Evolutionary conservation across 2,888 invertebrate species (phyloP), one percentile per base, ranked within the genome.

Genomic region (Caenorhabditis becei): DNA sequence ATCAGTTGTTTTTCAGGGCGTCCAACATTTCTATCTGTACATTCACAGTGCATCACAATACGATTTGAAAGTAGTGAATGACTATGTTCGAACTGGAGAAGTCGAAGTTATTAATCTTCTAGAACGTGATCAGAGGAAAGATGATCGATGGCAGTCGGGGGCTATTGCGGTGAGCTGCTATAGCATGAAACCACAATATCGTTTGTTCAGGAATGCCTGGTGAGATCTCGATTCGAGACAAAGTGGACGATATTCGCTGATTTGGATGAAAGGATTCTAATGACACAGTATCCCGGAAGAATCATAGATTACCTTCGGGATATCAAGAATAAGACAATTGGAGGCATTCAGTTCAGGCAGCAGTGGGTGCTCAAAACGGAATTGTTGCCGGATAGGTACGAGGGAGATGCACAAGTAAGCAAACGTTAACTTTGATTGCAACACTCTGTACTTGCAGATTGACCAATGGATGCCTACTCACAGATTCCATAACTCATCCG

Each of bases 331-430:
- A 28, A 70, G 2, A 63, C 44, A 2, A 63, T 77, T 7, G 80
- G 28, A 7, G 49, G 58, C 2, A 32, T 74, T 1, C 49, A 69
- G 24, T 80, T 72, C 49, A 44, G 79, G 28, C 79, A 79, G 26
- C 66, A 59, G 51, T 79, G 79, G 79, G 51, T 79, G n/a, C 8
- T 80, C 56, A 80, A 80, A 49, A 74, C 69, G 0, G 74, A 80
- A 37, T 28, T 59, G 8, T 23, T 69, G 51, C 80, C 80, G 0
- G 44, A 35, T 20, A 80, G 37, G 14, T 79, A 62, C 53, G 54
- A 44, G 18, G 61, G 49, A 23, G 67, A 66, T 2, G 2, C 0
- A 14, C 54, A 66, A 44, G 65, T 66, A 2, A 28, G 41, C 14
- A 4, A 56, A 1, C 32, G n/a, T n/a, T n/a, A n/a, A n/a, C 11